Base-by-base conservation (phyloP, 2,888 invertebrate species). In the Tiphia femorata region DNA sequence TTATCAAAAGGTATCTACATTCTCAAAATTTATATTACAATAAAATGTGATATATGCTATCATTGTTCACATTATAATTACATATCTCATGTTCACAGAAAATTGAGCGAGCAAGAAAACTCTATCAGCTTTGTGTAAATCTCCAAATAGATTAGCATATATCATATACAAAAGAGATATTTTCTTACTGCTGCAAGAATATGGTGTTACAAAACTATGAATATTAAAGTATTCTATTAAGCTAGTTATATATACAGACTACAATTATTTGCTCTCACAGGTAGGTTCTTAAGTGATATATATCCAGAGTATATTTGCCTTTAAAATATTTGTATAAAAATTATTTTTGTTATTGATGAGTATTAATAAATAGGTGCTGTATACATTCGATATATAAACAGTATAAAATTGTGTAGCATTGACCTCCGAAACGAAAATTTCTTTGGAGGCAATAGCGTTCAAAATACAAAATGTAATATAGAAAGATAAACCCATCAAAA, bases 241-340 rank as follows among this genome's bases (percentile, higher is more conserved):
- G 37, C 49, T 38, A 21, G 27, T 41, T 58, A 50, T 55, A 48
- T 27, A 38, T 42, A 49, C 52, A 63, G 46, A 29, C 41, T 61
- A 41, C 14, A 54, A 48, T 37, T 57, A 58, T 56, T 40, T 33
- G 53, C 33, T 46, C 56, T 64, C 43, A 60, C 61, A 63, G 50
- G 47, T 64, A 55, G 52, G 35, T 67, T 62, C 62, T 61, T 56
- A 65, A 64, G 64, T 48, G 38, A 66, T 49, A 40, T 35, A 67
- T 65, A 63, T 63, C 58, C 57, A 65, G 59, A 63, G 56, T 65
- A 64, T 53, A 64, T 58, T 57, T 43, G 49, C 42, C 41, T 60
- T 52, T 57, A 63, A 70, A 71, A 74, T 68, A 63, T 62, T 61
- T 53, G 40, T 67, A 64, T 61, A 66, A 73, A 72, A 70, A 68